These are phyloP conservation scores for Pasiphila rectangulata DNA, from an alignment of 2,888 invertebrate species.

Conservation along the genomic window DNA sequence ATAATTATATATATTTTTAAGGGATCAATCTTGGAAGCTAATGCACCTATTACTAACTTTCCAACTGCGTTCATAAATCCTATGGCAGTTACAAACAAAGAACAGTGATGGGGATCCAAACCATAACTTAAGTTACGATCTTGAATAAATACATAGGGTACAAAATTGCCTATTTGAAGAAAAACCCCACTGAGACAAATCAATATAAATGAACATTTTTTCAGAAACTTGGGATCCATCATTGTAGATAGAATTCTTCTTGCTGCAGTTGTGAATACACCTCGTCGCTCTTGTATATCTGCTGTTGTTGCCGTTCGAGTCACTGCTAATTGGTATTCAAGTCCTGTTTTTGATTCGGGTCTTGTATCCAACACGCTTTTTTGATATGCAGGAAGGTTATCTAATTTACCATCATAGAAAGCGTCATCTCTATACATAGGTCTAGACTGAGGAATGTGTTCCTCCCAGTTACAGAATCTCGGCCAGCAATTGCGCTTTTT, in stretches of 20 bases:
- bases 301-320: slow-evolving; percentile 63
- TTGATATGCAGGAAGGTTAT: slow-evolving; percentile 59
- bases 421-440: slow-evolving; percentile 74
- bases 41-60: slow-evolving; percentile 49
- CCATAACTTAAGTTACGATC: slow-evolving; percentile 55
- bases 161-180: slow-evolving; percentile 57
- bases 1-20: slow-evolving; percentile 42
- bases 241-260: slow-evolving; percentile 70
- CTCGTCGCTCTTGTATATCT: slow-evolving; percentile 60
- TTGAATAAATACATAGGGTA: slow-evolving; percentile 64
- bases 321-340: slow-evolving; percentile 72
- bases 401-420: slow-evolving; percentile 63
- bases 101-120: slow-evolving; percentile 49
- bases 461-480: slow-evolving; percentile 60
- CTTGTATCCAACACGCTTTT: slow-evolving; percentile 57
- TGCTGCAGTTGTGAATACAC: slow-evolving; percentile 63
- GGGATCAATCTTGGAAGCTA: slow-evolving; percentile 57
- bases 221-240: slow-evolving; percentile 65
- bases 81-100: slow-evolving; percentile 61
- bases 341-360: slow-evolving; percentile 54
- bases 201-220: slow-evolving; percentile 53
- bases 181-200: slow-evolving; percentile 54
- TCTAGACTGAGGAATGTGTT: slow-evolving; percentile 58
- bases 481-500: slow-evolving; percentile 49
- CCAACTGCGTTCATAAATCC: slow-evolving; percentile 60